Percentiles rank a stretch among this genome's conserved stretches.
These are phyloP conservation scores for Eublepharis macularius DNA, from an alignment of 2,113 vertebrate genomes.

Conservation along the genomic window DNA sequence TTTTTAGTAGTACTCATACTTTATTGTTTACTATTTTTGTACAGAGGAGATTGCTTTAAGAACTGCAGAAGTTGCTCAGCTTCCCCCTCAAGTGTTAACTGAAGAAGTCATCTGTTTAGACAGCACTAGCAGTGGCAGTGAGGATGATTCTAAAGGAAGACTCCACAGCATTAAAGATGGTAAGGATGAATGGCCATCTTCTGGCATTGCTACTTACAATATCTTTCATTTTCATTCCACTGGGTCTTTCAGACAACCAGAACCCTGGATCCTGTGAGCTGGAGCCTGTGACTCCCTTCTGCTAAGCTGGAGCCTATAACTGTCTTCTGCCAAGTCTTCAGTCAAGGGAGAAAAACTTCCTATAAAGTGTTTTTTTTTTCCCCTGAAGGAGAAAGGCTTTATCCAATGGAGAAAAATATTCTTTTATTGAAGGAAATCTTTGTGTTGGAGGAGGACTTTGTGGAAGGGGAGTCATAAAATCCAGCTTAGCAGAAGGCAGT, in stretches of 20 bases:
- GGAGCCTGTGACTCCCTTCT: no score
- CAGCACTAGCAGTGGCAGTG: slow-evolving; percentile 86
- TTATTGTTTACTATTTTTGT: slow-evolving; percentile 51
- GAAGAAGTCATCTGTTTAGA: slow-evolving; percentile 97
- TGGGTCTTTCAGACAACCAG: neutral
- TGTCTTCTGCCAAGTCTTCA: no score
- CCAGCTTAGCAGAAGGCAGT: no score
- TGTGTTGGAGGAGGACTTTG: no score
- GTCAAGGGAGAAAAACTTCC: no score
- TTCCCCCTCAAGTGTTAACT: slow-evolving; percentile 80
- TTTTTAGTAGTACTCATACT: slow-evolving; percentile 52
- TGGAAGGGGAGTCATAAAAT: no score
- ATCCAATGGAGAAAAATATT: no score
- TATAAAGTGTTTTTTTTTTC: no score
- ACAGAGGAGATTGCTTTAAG: slow-evolving; percentile 82
- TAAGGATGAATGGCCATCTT: slow-evolving; percentile 62
- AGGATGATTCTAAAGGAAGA: slow-evolving; percentile 77
- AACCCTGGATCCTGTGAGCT: no score
- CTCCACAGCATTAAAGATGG: slow-evolving; percentile 82
- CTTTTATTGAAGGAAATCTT: no score
- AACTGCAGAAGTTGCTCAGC: slow-evolving; percentile 84
- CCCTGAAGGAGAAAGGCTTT: no score
- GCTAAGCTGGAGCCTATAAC: no score
- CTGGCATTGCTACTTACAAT: neutral
- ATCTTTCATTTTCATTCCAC: slow-evolving; percentile 26